Evolutionary conservation across 1,140 invertebrate species (phyloP).

Genomic region (Meloidogyne floridensis): DNA sequence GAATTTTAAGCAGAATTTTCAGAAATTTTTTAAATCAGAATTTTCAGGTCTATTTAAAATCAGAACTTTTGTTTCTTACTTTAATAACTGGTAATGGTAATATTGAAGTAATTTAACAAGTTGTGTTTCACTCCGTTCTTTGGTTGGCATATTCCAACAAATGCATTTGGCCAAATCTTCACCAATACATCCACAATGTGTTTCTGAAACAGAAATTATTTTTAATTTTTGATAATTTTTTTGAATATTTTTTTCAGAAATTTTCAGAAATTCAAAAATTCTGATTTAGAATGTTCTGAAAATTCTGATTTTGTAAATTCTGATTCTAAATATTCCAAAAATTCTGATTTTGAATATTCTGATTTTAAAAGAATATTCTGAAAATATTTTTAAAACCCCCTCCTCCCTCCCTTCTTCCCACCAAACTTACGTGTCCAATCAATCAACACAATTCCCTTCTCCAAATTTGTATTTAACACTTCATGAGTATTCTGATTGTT

Average conservation of each 20-base stretch:
- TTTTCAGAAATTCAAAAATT: too few relatives aligned
- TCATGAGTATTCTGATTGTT: slow-evolving; percentile 22
- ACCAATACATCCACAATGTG: slow-evolving; percentile 60
- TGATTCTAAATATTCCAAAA: neutral
- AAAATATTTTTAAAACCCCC: too few relatives aligned
- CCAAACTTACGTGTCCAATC: slow-evolving; percentile 59
- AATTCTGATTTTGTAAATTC: neutral
- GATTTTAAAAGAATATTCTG: too few relatives aligned
- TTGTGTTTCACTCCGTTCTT: slow-evolving; percentile 41
- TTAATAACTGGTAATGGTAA: slow-evolving; percentile 51
- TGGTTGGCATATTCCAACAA: slow-evolving; percentile 58
- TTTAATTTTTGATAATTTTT: too few relatives aligned
- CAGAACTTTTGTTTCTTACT: slow-evolving; percentile 17
- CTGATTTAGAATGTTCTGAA: too few relatives aligned
- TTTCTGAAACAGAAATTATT: slow-evolving; percentile 41
- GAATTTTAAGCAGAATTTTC: too few relatives aligned
- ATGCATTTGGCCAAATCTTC: slow-evolving; percentile 62
- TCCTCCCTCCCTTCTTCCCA: too few relatives aligned
- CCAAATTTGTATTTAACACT: neutral
- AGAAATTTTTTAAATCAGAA: too few relatives aligned
- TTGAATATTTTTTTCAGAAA: too few relatives aligned
- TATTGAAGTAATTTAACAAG: slow-evolving; percentile 49
- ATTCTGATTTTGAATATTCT: too few relatives aligned
- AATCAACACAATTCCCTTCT: slow-evolving; percentile 45
- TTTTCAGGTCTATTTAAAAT: too few relatives aligned